Conservation (phyloP, 2,888 invertebrate genomes). For the Pecten maximus region DNA sequence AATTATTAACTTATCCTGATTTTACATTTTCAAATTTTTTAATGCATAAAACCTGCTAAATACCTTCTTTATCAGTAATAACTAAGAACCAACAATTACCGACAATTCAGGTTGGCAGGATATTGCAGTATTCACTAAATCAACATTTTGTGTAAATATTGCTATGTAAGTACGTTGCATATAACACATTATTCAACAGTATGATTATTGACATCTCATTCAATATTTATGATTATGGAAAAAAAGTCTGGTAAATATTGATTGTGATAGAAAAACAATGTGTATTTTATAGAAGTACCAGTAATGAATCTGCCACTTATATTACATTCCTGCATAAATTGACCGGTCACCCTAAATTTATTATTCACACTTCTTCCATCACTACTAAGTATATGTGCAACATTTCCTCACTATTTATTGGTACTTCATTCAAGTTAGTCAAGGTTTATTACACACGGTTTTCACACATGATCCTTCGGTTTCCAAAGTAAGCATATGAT, state of each 20-base stretch:
- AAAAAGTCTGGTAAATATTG: neutral
- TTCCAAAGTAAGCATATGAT: neutral
- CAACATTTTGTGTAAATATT: too few relatives aligned
- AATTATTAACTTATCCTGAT: too few relatives aligned
- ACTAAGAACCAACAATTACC: too few relatives aligned
- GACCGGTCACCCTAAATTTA: slow-evolving; percentile 7
- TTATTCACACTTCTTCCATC: neutral
- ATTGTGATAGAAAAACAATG: neutral
- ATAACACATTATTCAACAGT: too few relatives aligned
- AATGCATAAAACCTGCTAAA: too few relatives aligned
- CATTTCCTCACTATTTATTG: neutral
- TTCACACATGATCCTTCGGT: neutral
- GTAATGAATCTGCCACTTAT: neutral
- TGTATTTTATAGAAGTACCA: neutral
- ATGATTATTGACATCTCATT: too few relatives aligned
- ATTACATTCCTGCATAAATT: slow-evolving; percentile 4
- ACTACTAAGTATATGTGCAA: neutral
- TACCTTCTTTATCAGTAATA: too few relatives aligned
- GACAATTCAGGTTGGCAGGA: too few relatives aligned
- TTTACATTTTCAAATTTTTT: too few relatives aligned
- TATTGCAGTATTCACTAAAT: too few relatives aligned
- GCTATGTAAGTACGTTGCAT: too few relatives aligned
- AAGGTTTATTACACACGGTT: neutral
- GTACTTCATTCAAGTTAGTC: neutral
- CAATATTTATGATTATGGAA: neutral